These are phyloP conservation scores for Aethina tumida DNA, from an alignment of 1,140 invertebrate genomes.

Conservation along the genomic window DNA sequence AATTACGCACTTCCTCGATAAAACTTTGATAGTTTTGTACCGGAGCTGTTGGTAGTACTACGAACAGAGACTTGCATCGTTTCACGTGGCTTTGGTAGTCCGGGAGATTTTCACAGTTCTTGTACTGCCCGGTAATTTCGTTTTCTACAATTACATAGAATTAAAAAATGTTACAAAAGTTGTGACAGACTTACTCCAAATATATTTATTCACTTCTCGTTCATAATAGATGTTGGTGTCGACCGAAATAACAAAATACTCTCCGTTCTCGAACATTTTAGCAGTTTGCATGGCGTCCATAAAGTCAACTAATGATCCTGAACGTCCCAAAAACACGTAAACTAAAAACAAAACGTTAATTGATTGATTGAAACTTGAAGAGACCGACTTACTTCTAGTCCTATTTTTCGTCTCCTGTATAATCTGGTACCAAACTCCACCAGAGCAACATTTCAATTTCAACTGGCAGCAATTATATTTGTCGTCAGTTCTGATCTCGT, in stretches of 20 bases:
- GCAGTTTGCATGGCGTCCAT: conserved; percentile 83
- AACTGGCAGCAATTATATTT: conserved; percentile 64
- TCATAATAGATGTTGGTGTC: conserved; percentile 78
- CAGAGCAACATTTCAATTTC: conserved; percentile 59
- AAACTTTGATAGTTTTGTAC: conserved; percentile 65
- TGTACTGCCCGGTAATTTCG: conserved; percentile 44
- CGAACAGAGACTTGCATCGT: conserved; percentile 67
- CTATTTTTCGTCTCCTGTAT: conserved; percentile 81
- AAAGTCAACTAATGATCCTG: conserved; percentile 73
- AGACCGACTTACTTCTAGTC: conserved; percentile 66
- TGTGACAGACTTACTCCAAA: conserved; percentile 65
- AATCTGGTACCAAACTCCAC: conserved; percentile 70
- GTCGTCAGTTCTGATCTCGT: conserved; percentile 55
- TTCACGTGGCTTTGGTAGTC: conserved; percentile 52
- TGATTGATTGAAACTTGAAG: conserved; percentile 7
- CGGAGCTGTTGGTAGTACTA: conserved; percentile 76
- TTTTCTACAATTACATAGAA: conserved; percentile 33
- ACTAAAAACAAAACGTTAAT: conserved; percentile 54
- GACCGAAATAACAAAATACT: conserved; percentile 92
- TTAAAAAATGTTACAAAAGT: conserved; percentile 1
- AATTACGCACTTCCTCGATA: conserved; percentile 61
- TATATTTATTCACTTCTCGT: conserved; percentile 71
- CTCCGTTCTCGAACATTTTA: conserved; percentile 77
- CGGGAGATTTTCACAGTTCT: conserved; percentile 47
- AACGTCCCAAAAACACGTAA: conserved; percentile 83